Evolutionary conservation across 2,113 vertebrate species (phyloP).

Genomic region (Junco hyemalis): DNA sequence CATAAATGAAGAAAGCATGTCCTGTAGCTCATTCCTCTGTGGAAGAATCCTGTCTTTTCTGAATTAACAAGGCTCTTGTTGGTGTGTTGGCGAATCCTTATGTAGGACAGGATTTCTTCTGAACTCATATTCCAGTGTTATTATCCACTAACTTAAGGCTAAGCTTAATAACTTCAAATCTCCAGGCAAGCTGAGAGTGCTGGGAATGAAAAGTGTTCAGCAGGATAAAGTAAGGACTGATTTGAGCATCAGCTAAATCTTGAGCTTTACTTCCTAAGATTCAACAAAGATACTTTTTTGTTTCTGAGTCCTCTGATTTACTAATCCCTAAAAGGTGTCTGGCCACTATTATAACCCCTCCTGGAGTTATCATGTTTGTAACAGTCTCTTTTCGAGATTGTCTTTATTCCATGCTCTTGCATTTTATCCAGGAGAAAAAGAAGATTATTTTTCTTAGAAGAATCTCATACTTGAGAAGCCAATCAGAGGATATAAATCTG

Average conservation of each 20-base stretch:
- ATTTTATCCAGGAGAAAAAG: neutral
- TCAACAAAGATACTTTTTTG: neutral
- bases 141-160: neutral
- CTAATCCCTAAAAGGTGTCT: neutral
- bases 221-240: neutral
- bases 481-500: neutral
- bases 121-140: neutral
- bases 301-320: neutral
- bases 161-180: neutral
- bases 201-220: neutral
- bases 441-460: neutral
- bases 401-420: neutral
- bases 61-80: neutral
- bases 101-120: neutral
- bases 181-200: neutral
- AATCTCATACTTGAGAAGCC: neutral
- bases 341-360: neutral
- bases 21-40: neutral
- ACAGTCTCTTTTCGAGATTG: neutral
- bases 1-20: neutral
- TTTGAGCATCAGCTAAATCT: neutral
- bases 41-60: neutral
- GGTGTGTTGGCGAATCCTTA: neutral
- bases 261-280: neutral
- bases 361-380: neutral